phyloP scores from a whole-genome alignment of 2,113 vertebrate genomes.

The Chrysemys picta region DNA sequence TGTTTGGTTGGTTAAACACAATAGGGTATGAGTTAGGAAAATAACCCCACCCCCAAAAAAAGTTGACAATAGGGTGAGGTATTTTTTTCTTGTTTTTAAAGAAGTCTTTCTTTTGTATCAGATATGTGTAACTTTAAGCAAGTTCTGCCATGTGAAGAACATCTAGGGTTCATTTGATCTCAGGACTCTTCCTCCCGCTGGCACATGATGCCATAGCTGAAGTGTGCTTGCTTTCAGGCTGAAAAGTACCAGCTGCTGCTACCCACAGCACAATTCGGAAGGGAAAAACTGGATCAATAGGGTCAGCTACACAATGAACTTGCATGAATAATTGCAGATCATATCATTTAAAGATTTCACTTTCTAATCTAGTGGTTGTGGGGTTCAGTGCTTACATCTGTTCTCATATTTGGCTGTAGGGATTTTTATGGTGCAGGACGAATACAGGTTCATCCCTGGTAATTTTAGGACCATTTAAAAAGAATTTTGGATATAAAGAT shows the following conservation, averaged over 20 bases:
- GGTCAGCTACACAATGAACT: not conserved
- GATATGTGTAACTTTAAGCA: not conserved
- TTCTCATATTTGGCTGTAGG: not conserved
- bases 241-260: not conserved
- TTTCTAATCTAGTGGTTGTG: not conserved
- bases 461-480: not conserved
- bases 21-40: not conserved
- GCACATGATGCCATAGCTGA: not conserved
- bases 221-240: not conserved
- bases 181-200: not conserved
- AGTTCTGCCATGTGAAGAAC: not conserved
- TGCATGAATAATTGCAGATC: not conserved
- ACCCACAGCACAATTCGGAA: rapidly evolving
- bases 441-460: not conserved
- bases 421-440: not conserved
- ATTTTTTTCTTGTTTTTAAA: not conserved
- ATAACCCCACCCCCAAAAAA: not conserved
- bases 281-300: not conserved
- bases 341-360: not conserved
- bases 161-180: not conserved
- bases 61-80: not conserved
- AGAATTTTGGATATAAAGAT: not conserved
- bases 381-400: not conserved
- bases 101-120: not conserved
- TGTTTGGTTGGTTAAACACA: no score